Evolutionary conservation across 2,113 vertebrate species (phyloP), one percentile per base, ranked within the genome.

Genomic region (Otocyon megalotis): DNA sequence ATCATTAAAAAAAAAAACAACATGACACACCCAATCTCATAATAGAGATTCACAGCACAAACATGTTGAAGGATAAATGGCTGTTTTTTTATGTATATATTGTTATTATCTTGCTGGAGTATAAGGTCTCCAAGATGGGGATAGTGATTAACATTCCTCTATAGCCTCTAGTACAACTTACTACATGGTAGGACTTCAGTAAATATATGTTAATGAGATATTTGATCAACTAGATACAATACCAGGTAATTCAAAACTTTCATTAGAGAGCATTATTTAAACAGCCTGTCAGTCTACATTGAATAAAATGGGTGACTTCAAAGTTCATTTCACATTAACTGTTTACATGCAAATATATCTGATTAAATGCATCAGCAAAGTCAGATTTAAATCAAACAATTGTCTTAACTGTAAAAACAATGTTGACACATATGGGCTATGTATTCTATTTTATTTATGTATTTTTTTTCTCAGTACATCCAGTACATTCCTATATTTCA

Each of bases 251-350:
- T 80, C n/a, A 79, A 96, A 85, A 71, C 28, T 63, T 58, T 76
- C 24, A 60, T 86, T 85, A 37, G 35, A 56, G n/a, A 72, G 43
- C 43, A 81, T 79, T 86, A 79, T 62, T 96, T 50, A 93, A 90
- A 90, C 9, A n/a, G 30, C 72, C 58, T 90, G 56, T n/a, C 28
- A 30, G n/a, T 93, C 56, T 80, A 63, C 5, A 10, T 30, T 62
- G 43, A 92, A 62, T 62, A 22, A 48, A 85, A 71, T 28, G 62
- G 60, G 20, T 90, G 53, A 93, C 60, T 96, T 89, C 69, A 56
- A 79, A 90, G 22, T 90, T 80, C 17, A 58, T 56, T 94, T 96
- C 72, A 86, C 35, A 81, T 80, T 71, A 90, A 69, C 86, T 37
- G 17, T 67, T 62, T 13, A 67, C 84, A 58, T 24, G 48, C 35